phyloP scores from a whole-genome alignment of 2,113 vertebrate genomes.

The Empidonax traillii region DNA sequence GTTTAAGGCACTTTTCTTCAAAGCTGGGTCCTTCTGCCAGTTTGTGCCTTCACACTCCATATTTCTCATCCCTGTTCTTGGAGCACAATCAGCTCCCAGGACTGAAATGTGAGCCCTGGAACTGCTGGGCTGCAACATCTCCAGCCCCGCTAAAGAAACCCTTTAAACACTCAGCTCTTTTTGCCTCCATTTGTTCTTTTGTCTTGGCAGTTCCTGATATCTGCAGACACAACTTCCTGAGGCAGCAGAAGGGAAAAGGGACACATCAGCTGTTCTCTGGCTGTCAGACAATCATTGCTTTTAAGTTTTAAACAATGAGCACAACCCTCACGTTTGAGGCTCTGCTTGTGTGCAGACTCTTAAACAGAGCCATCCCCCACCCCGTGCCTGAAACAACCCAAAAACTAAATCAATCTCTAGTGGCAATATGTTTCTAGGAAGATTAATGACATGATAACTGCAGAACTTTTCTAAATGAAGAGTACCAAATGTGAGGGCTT shows the following conservation, averaged over 20 bases:
- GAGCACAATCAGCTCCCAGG: neutral
- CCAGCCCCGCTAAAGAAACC: neutral
- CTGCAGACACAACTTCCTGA: neutral
- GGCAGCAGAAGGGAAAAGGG: neutral
- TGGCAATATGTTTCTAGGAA: neutral
- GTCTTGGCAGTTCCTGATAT: neutral
- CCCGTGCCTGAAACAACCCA: neutral
- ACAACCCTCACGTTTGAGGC: neutral
- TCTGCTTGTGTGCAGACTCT: neutral
- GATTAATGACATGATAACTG: neutral
- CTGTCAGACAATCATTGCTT: neutral
- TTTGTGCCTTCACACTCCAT: neutral
- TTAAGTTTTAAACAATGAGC: neutral
- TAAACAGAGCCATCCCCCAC: neutral
- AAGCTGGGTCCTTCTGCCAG: neutral
- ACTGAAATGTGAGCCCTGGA: neutral
- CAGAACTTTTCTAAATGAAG: neutral
- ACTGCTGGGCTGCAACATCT: neutral
- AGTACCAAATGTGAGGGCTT: neutral
- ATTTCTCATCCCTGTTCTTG: neutral
- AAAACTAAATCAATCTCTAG: accelerated
- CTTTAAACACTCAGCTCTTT: neutral
- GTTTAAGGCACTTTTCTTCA: neutral
- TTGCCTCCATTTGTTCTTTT: neutral
- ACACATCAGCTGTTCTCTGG: neutral